These are phyloP conservation scores for Henricia sp. DNA, from an alignment of 53 echinoderm and acorn worm genomes.

Conservation along the genomic window DNA sequence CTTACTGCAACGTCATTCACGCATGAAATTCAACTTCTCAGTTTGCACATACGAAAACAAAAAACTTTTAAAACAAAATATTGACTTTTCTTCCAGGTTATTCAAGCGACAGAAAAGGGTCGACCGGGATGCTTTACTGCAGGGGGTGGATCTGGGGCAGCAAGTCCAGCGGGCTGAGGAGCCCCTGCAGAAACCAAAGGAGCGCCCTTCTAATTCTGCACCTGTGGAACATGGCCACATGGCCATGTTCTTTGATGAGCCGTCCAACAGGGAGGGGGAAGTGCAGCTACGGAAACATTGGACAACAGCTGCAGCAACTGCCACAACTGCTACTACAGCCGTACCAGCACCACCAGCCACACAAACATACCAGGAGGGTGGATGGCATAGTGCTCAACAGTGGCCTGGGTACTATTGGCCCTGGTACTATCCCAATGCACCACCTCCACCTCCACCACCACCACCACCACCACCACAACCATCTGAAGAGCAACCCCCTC, in stretches of 20 bases:
- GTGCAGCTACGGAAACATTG: background rate
- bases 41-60: too few species aligned
- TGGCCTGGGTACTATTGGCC: too few species aligned
- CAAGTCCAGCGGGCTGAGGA: background rate
- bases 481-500: background rate
- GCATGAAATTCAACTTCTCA: too few species aligned
- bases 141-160: conserved; percentile 6
- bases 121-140: conserved; percentile 13
- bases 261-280: conserved; percentile 39
- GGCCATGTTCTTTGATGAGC: conserved; percentile 13
- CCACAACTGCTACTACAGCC: background rate
- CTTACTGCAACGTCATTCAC: too few species aligned
- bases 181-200: conserved; percentile 5
- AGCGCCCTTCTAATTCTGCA: conserved; percentile 12
- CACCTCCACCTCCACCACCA: conserved; percentile 8
- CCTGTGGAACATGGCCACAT: conserved; percentile 22
- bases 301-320: background rate
- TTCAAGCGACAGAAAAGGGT: conserved; percentile 23
- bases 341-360: background rate
- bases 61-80: too few species aligned
- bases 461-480: background rate
- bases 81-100: conserved; percentile 7
- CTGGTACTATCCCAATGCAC: background rate
- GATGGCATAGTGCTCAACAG: conserved; percentile 15
- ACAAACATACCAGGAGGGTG: conserved; percentile 3